Percentiles rank a stretch among this genome's conserved stretches.
These are phyloP conservation scores for Canis aureus DNA, from an alignment of 2,113 vertebrate species.

Conservation along the genomic window DNA sequence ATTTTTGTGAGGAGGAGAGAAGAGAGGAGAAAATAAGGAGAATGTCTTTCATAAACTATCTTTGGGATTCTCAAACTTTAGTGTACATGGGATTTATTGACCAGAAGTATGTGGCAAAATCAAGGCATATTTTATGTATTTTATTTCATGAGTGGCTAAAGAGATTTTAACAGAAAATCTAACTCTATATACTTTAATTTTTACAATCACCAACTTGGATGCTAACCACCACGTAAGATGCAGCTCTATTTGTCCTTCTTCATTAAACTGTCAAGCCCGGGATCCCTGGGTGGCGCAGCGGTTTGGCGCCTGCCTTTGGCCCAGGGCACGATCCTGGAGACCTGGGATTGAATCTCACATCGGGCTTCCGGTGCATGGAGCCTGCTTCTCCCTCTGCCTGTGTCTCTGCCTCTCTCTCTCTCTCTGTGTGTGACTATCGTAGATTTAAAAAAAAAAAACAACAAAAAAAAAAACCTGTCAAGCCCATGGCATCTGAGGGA, in stretches of 20 bases:
- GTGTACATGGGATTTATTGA: not conserved
- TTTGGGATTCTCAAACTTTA: not conserved
- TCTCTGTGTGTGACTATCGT: too few species aligned
- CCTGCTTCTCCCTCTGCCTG: too few species aligned
- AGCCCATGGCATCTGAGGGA: not conserved
- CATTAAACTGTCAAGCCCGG: not conserved
- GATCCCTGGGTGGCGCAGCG: too few species aligned
- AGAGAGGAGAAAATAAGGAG: not conserved
- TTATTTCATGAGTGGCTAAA: not conserved
- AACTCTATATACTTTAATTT: not conserved
- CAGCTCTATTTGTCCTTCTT: not conserved
- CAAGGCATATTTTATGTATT: not conserved
- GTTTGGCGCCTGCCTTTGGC: too few species aligned
- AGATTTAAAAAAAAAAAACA: too few species aligned
- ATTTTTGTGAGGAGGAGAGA: not conserved
- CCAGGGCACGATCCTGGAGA: too few species aligned
- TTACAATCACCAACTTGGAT: not conserved
- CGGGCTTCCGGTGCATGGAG: too few species aligned
- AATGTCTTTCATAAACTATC: not conserved
- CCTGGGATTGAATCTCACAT: too few species aligned
- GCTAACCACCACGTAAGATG: not conserved
- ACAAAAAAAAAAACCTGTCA: not conserved
- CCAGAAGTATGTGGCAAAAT: not conserved
- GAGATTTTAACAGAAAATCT: not conserved
- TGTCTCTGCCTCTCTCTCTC: too few species aligned